These are phyloP conservation scores for Aspiorhynchus laticeps DNA, from an alignment of 2,113 vertebrate genomes.

Conservation along the genomic window DNA sequence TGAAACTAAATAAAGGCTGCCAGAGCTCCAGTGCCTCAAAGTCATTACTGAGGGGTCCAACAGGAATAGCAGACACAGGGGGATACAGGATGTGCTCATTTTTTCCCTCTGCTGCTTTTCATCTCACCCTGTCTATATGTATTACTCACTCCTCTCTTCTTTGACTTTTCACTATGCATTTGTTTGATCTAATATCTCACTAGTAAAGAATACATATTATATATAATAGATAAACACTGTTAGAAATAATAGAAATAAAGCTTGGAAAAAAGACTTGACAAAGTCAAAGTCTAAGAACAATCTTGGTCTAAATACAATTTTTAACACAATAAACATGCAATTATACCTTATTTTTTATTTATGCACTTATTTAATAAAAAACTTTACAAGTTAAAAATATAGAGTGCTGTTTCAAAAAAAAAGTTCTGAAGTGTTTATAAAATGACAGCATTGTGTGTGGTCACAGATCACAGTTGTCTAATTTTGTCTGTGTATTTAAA, in stretches of 20 bases:
- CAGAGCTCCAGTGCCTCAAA: slow-evolving; percentile 26
- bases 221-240: neutral
- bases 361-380: slow-evolving; percentile 1
- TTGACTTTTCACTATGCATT: neutral
- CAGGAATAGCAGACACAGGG: slow-evolving; percentile 22
- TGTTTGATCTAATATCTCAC: neutral
- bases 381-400: neutral
- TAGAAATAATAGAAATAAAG: neutral
- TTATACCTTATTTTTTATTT: neutral
- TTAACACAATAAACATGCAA: neutral
- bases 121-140: neutral
- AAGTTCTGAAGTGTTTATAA: neutral
- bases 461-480: neutral
- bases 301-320: neutral
- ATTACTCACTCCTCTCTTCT: neutral
- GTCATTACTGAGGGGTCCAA: slow-evolving; percentile 48
- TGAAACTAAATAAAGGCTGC: slow-evolving; percentile 34
- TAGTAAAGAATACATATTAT: neutral
- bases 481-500: neutral
- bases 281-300: neutral
- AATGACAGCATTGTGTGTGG: neutral
- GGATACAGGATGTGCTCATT: slow-evolving; percentile 38
- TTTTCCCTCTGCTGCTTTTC: slow-evolving; percentile 5
- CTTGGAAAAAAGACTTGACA: neutral
- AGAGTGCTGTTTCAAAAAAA: neutral